Conservation (phyloP, 2,113 vertebrate genomes). For the Ceuthmochares aereus region DNA sequence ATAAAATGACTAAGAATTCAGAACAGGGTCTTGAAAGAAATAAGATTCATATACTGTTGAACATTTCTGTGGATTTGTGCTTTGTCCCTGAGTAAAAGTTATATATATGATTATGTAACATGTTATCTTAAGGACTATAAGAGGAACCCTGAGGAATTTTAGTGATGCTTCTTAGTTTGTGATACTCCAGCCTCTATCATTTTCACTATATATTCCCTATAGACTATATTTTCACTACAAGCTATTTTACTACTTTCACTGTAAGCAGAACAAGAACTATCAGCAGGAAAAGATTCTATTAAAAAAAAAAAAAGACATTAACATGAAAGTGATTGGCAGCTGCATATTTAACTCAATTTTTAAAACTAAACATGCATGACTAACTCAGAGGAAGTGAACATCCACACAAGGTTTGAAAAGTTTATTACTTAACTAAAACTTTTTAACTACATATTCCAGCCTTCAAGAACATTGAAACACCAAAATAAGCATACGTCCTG, state of each 20-base stretch:
- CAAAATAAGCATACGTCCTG: background rate
- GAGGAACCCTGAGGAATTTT: background rate
- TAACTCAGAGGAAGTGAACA: background rate
- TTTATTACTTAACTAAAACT: background rate
- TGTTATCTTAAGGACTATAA: background rate
- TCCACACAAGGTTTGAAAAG: background rate
- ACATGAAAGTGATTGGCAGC: background rate
- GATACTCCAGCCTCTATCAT: background rate
- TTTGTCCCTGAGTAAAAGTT: background rate
- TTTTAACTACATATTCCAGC: background rate
- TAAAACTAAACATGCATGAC: background rate
- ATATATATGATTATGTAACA: background rate
- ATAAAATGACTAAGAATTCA: background rate
- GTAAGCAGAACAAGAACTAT: background rate
- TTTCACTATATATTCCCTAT: background rate
- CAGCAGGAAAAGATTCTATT: background rate
- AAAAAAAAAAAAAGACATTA: background rate
- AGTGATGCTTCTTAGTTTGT: background rate
- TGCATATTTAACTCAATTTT: background rate
- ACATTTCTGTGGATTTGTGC: background rate
- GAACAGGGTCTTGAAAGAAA: background rate
- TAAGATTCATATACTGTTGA: background rate
- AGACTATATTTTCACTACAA: background rate
- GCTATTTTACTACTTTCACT: background rate
- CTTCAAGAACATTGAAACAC: background rate